Evolutionary conservation across 2,888 invertebrate genomes (phyloP), one percentile per base, ranked within the genome.

Genomic region (Apantesis nais): DNA sequence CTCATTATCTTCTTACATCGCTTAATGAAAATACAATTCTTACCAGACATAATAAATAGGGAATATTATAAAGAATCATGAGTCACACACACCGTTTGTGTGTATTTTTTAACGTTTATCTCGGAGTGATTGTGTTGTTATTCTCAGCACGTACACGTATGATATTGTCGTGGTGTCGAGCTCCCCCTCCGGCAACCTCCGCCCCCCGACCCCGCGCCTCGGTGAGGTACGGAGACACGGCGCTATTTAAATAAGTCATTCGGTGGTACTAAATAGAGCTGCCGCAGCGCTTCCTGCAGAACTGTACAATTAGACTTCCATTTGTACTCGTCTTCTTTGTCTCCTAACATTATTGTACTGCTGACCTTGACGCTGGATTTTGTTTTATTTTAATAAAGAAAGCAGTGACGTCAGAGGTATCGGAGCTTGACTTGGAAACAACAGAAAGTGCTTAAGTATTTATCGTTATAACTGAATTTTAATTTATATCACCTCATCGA

Each of bases 131-230:
- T 34, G n/a, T 11, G 39, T 80, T 73, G 58, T 60, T 68, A 78
- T 68, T 72, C 81, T 67, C 70, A 68, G 39, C 78, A 78, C 78
- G 81, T 78, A 67, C 79, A 76, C 70, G 39, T 72, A 70, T 73
- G 70, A 78, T 70, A 78, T 80, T 67, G 61, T 62, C 66, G 67
- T 19, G 52, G 39, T 52, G 39, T 60, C 52, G 63, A n/a, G 52
- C 31, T 25, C n/a, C 34, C 41, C 25, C 41, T 9, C 11, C 12
- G 12, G 7, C 25, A n/a, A n/a, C 62, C 25, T 5, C 25, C 34
- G 22, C 12, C 29, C 4, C 22, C 7, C 25, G 25, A 16, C 41
- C 16, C 9, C 9, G n/a, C 62, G 16, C 14, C 62, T 39, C 25
- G 16, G 31, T 25, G 52, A 37, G 48, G 31, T n/a, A n/a, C 55